Percentiles rank a stretch among this genome's conserved stretches.
phyloP scores from a whole-genome alignment of 2,797 vertebrate species.

The Otolemur crassicaudatus region DNA sequence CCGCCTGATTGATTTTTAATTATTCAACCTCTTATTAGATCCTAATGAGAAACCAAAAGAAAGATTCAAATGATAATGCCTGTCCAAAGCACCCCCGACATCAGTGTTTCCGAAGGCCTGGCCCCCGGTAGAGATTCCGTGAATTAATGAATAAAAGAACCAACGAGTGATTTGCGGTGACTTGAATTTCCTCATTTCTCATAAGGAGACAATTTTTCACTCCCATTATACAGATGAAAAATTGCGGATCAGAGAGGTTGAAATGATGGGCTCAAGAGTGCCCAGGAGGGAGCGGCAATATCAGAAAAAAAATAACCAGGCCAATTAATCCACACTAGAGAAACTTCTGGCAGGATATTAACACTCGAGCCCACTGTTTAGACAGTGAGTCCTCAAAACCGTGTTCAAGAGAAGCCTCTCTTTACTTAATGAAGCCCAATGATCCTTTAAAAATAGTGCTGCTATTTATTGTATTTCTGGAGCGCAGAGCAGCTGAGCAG shows the following conservation, averaged over 20 bases:
- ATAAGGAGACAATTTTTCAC: background rate
- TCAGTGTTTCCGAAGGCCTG: background rate
- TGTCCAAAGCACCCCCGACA: too few species aligned
- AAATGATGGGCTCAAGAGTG: background rate
- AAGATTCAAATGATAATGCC: background rate
- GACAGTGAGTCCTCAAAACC: conserved; percentile 69
- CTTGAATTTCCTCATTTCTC: background rate
- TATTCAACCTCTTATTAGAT: background rate
- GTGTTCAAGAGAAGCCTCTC: conserved; percentile 60
- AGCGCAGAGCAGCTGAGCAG: conserved; percentile 61
- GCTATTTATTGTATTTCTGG: conserved; percentile 71
- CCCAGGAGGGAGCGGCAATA: background rate
- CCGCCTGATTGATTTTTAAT: background rate
- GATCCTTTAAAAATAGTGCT: conserved; percentile 80
- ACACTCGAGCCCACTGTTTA: conserved; percentile 57
- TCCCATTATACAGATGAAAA: background rate
- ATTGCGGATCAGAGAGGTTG: background rate
- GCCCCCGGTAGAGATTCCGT: background rate
- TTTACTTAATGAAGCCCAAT: conserved; percentile 77
- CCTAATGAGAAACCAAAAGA: background rate
- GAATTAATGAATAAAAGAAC: background rate
- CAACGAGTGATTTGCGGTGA: rapidly evolving
- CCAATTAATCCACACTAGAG: conserved; percentile 46
- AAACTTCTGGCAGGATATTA: conserved; percentile 47
- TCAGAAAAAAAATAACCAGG: background rate